A percentile compares a stretch with the other conserved stretches of the same genome.
These are phyloP conservation scores for Sebastes matsubarae DNA, from an alignment of 2,797 vertebrate genomes.

Conservation along the genomic window DNA sequence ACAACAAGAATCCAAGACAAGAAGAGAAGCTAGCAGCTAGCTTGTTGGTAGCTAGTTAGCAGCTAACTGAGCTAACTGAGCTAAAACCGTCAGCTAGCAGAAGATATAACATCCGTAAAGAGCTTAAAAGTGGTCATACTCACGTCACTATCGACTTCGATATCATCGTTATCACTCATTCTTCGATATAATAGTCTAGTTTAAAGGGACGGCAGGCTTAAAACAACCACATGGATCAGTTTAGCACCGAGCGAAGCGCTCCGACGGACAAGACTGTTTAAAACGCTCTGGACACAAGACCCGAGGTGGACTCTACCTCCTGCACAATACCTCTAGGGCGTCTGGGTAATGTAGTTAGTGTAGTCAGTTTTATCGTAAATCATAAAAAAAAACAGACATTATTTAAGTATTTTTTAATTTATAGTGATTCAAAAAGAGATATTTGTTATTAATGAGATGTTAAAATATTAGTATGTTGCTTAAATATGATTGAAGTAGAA, in stretches of 20 bases:
- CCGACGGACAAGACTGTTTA: slow-evolving; percentile 57
- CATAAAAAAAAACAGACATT: accelerated
- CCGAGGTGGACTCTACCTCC: slow-evolving; percentile 62
- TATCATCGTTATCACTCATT: slow-evolving; percentile 99
- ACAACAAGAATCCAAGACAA: slow-evolving; percentile 28
- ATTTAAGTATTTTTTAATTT: accelerated
- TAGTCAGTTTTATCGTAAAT: background rate
- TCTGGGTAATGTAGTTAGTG: slow-evolving; percentile 41
- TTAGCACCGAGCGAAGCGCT: slow-evolving; percentile 71
- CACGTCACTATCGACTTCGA: slow-evolving; percentile 99
- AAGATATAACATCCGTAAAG: slow-evolving; percentile 42
- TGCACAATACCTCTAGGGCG: slow-evolving; percentile 55
- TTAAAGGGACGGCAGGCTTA: slow-evolving; percentile 74
- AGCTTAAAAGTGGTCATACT: slow-evolving; percentile 75
- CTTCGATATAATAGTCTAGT: slow-evolving; percentile 79
- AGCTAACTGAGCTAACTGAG: slow-evolving; percentile 57
- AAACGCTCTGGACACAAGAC: slow-evolving; percentile 67
- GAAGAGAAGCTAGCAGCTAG: slow-evolving; percentile 46
- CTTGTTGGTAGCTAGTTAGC: slow-evolving; percentile 62
- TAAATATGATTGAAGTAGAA: accelerated
- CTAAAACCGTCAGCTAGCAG: slow-evolving; percentile 47
- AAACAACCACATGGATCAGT: slow-evolving; percentile 81
- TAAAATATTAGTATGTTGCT: accelerated
- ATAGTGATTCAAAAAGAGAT: accelerated
- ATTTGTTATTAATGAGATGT: accelerated